Evolutionary conservation across 2,797 vertebrate genomes (phyloP).

Genomic region (Acrossocheilus fasciatus): DNA sequence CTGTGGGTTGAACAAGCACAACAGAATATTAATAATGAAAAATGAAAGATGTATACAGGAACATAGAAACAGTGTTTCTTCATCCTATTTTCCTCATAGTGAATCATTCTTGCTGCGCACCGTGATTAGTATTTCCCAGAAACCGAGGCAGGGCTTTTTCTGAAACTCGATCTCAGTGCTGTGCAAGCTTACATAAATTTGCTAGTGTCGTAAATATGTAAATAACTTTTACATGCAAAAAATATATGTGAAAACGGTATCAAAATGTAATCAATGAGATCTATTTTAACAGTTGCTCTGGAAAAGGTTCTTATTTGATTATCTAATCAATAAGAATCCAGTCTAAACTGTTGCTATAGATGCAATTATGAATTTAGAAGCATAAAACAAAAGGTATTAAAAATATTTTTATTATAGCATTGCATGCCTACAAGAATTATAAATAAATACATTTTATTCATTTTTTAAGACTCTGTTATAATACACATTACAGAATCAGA

Average conservation of each 20-base stretch:
- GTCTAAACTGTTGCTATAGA: background rate
- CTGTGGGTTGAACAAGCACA: background rate
- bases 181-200: conserved; percentile 16
- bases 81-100: conserved; percentile 1
- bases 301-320: conserved; percentile 5
- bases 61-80: background rate
- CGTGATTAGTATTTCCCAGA: conserved; percentile 49
- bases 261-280: background rate
- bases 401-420: background rate
- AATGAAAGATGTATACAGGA: background rate
- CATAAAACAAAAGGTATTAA: background rate
- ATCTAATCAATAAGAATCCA: background rate
- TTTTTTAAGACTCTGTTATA: too few relatives aligned
- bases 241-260: background rate
- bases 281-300: background rate
- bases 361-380: background rate
- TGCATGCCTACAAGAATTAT: background rate
- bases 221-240: background rate
- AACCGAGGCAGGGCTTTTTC: conserved; percentile 40
- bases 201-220: conserved; percentile 9
- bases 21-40: background rate
- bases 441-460: background rate
- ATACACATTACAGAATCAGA: background rate
- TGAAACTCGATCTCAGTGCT: conserved; percentile 27
- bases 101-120: conserved; percentile 25